phyloP scores from a whole-genome alignment of 2,888 invertebrate genomes.

The Emmelina monodactyla region DNA sequence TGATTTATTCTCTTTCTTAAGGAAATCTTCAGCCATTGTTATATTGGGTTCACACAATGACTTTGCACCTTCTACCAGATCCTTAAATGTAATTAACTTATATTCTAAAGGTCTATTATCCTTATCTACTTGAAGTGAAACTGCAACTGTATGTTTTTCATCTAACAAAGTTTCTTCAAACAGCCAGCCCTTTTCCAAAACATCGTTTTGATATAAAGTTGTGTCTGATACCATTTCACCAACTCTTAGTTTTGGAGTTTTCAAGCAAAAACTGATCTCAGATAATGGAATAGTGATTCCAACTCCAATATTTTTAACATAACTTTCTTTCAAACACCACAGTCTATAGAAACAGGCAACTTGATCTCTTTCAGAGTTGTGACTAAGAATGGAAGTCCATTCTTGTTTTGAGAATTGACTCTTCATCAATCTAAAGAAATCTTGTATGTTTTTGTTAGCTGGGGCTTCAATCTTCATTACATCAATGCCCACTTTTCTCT shows the following conservation, averaged over 20 bases:
- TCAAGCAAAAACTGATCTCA: constrained; percentile 77
- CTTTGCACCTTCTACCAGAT: constrained; percentile 65
- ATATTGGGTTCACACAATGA: constrained; percentile 51
- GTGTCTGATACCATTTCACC: constrained; percentile 68
- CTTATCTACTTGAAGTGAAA: constrained; percentile 63
- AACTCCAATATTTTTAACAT: constrained; percentile 88
- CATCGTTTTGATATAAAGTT: constrained; percentile 68
- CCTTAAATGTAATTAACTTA: constrained; percentile 63
- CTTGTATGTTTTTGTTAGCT: constrained; percentile 72
- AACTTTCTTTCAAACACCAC: constrained; percentile 96
- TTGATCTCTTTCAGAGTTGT: constrained; percentile 68
- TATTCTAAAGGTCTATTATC: constrained; percentile 37
- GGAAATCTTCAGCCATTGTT: constrained; percentile 63
- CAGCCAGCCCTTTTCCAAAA: constrained; percentile 68
- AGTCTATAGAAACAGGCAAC: constrained; percentile 83
- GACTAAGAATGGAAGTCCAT: constrained; percentile 76
- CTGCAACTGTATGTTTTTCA: constrained; percentile 78
- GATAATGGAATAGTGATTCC: constrained; percentile 83
- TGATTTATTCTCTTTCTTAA: constrained; percentile 50
- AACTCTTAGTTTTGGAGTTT: constrained; percentile 54
- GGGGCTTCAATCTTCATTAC: constrained; percentile 86
- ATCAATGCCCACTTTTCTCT: constrained; percentile 76
- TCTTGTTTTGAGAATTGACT: constrained; percentile 82
- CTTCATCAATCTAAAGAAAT: constrained; percentile 90
- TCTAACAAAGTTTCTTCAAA: constrained; percentile 88